These are phyloP conservation scores for Polydrusus cervinus DNA, from an alignment of 2,888 invertebrate species.

Conservation along the genomic window DNA sequence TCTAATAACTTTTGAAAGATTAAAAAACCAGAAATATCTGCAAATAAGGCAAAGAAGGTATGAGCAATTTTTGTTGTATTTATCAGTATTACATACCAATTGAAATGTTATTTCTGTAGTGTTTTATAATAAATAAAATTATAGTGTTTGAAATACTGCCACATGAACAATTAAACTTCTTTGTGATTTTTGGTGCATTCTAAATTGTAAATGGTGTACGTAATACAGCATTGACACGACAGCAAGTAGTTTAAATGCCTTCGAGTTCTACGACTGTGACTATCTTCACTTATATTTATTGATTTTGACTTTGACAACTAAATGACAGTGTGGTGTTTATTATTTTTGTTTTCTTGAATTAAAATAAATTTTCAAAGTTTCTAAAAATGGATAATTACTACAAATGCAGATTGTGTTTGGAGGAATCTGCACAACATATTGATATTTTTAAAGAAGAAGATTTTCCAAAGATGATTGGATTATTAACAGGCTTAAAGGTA, in stretches of 20 bases:
- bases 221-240: too few relatives aligned
- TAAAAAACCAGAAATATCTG: too few relatives aligned
- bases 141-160: too few relatives aligned
- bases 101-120: too few relatives aligned
- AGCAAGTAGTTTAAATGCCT: neutral
- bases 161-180: too few relatives aligned
- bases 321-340: neutral
- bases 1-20: too few relatives aligned
- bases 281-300: slow-evolving; percentile 25
- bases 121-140: too few relatives aligned
- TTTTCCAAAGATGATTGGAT: slow-evolving; percentile 44
- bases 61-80: too few relatives aligned
- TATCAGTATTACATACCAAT: too few relatives aligned
- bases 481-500: slow-evolving; percentile 44
- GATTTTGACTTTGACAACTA: slow-evolving; percentile 3
- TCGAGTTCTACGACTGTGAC: neutral
- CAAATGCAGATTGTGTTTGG: slow-evolving; percentile 46
- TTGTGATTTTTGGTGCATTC: too few relatives aligned
- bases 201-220: too few relatives aligned
- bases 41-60: too few relatives aligned
- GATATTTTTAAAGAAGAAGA: slow-evolving; percentile 40
- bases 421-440: slow-evolving; percentile 27
- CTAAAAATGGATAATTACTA: slow-evolving; percentile 33
- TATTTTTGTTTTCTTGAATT: neutral
- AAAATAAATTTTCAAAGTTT: neutral